These are phyloP conservation scores for pig (Sus scrofa) DNA, from an alignment of 2,113 vertebrate genomes.

Conservation along the genomic window T2T-Sscrofa CM000820.6:127566501-127567000, in stretches of 20 bases:
- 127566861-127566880: neutral
- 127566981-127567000: neutral
- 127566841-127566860: neutral
- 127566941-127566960: neutral
- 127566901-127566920: neutral
- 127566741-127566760: neutral
- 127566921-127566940: neutral
- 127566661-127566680: neutral
- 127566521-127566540: neutral
- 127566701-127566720: neutral
- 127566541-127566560: neutral
- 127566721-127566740: neutral
- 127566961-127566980: neutral
- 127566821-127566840: neutral
- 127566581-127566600: neutral
- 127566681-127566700: neutral
- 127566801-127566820: neutral
- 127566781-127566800: neutral
- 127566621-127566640: neutral
- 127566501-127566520: neutral
- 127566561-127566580: neutral
- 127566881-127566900: neutral
- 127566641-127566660: neutral
- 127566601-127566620: slow-evolving; percentile 31
- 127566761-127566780: neutral